A percentile compares a stretch with the other conserved stretches of the same genome.
phyloP scores from a whole-genome alignment of 2,888 invertebrate genomes.

The Aproaerema taeniolella region DNA sequence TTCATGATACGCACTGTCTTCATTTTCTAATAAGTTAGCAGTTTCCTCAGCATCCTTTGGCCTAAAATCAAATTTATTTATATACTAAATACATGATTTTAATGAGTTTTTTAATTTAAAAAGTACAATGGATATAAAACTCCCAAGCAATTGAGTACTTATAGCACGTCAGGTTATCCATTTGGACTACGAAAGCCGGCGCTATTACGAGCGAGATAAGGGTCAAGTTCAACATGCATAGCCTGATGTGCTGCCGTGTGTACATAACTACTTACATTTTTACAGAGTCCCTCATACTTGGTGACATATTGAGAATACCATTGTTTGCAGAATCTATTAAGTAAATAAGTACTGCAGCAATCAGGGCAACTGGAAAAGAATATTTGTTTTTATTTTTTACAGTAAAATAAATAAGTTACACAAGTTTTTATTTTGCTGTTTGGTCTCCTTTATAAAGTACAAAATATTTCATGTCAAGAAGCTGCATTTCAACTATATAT shows the following conservation, averaged over 20 bases:
- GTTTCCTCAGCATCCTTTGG: constrained; percentile 45
- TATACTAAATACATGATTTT: neutral
- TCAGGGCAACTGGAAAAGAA: constrained; percentile 79
- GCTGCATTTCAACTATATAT: no score
- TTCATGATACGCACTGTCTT: constrained; percentile 53
- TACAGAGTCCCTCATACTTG: constrained; percentile 71
- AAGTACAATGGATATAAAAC: no score
- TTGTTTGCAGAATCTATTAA: constrained; percentile 81
- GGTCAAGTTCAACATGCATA: no score
- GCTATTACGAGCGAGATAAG: no score
- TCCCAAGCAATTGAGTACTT: no score
- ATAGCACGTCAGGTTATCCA: no score
- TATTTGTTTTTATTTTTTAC: constrained; percentile 14
- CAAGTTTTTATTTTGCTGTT: no score
- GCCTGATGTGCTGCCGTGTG: no score
- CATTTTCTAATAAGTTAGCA: constrained; percentile 53
- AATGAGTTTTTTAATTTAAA: neutral
- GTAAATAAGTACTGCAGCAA: constrained; percentile 85
- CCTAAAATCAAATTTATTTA: constrained; percentile 22
- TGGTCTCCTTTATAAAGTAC: no score
- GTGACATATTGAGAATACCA: constrained; percentile 86
- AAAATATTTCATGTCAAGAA: no score
- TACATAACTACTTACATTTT: no score
- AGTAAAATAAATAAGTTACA: constrained; percentile 10
- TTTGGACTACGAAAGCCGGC: no score